Base-by-base conservation (phyloP, 1,140 invertebrate species). In the Cepaea nemoralis region DNA sequence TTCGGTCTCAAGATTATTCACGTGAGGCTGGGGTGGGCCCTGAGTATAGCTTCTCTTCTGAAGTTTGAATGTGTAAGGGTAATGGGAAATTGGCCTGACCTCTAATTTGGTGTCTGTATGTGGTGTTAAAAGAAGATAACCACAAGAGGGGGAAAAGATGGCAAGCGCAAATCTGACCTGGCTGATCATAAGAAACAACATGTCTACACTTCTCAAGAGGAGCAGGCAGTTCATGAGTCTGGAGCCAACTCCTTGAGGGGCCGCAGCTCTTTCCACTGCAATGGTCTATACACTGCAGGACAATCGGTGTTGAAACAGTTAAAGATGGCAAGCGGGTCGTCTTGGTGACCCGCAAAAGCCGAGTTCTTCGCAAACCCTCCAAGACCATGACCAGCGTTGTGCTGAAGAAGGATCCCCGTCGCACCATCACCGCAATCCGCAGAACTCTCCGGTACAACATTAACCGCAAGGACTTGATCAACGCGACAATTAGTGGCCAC, bases 381-480 rank as follows among this genome's bases (percentile, higher is more conserved):
- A 95, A 96, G 90, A 94, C 93, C 85, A 93, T 93, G 31, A 94
- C 95, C 22, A 94, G 93, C 85, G 93, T 94, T 37, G 95, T 94
- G 67, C 95, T 97, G 93, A 97, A 97, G 91, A 88, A 84, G 89
- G 96, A 96, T 84, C 94, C 96, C 55, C 94, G 96, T 80, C 93
- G 96, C 87, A 95, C 16, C 16, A 93, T 98, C 78, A 94, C 93
- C 87, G 96, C 96, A 88, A 93, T 98, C 87, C 95, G 95, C 87
- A 95, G 94, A 84, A 92, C 96, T 84, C 91, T 98, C 77, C 94
- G 94, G 82, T 94, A 94, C 76, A 96, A 95, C 89, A 94, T 94
- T 87, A 98, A 98, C 93, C 94, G 97, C 87, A 95, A 94, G 88
- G 97, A 98, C 90, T 93, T 98, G 82, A 95, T 94, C 77, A 96